A percentile compares a stretch with the other conserved stretches of the same genome.
phyloP scores from a whole-genome alignment of 2,113 vertebrate species.

The Tachysurus fulvidraco region DNA sequence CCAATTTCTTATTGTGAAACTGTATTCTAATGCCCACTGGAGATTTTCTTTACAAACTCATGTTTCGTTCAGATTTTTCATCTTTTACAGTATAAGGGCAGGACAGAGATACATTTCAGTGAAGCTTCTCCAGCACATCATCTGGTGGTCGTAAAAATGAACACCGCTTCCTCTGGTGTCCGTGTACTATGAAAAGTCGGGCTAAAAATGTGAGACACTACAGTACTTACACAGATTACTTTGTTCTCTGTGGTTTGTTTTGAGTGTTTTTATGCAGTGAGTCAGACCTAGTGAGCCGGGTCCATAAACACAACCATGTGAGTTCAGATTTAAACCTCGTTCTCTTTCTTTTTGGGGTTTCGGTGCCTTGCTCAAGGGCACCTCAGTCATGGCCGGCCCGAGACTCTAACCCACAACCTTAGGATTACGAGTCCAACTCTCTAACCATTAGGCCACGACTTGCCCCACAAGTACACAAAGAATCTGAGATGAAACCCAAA shows the following conservation, averaged over 20 bases:
- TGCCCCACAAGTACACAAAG: not conserved
- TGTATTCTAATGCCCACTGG: not conserved
- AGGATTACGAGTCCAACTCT: too few relatives aligned
- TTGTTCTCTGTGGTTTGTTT: not conserved
- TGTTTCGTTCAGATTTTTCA: not conserved
- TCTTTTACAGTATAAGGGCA: not conserved
- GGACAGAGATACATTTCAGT: too few relatives aligned
- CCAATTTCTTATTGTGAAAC: not conserved
- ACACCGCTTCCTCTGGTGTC: too few relatives aligned
- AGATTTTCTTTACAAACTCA: not conserved
- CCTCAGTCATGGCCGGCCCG: too few relatives aligned
- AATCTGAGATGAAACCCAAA: not conserved
- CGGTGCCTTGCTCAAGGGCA: too few relatives aligned
- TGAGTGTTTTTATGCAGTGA: not conserved
- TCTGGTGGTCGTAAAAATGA: too few relatives aligned
- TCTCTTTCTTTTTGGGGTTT: too few relatives aligned
- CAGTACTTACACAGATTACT: not conserved
- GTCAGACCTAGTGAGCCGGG: not conserved
- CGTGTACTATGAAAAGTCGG: too few relatives aligned
- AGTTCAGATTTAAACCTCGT: not conserved
- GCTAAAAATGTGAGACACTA: too few relatives aligned
- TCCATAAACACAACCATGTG: not conserved
- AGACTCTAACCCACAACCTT: too few relatives aligned
- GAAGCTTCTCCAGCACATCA: too few relatives aligned
- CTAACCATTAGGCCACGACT: too few relatives aligned